Evolutionary conservation across 1,140 invertebrate genomes (phyloP), one percentile per base, ranked within the genome.

Genomic region (Phortica variegata): DNA sequence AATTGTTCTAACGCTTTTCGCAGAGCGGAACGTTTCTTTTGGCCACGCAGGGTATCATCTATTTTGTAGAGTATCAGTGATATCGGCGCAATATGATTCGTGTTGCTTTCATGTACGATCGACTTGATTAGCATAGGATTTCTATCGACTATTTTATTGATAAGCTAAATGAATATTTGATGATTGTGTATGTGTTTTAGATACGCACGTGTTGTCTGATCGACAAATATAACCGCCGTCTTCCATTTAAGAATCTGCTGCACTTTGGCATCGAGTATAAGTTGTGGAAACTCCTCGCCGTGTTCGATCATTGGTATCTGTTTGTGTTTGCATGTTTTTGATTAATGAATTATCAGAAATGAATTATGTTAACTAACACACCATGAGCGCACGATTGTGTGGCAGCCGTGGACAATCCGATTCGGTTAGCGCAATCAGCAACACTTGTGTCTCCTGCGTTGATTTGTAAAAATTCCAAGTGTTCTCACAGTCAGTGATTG

Each of bases 371-470:
- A 2, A 20, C 15, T n/a, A 17, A 15, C 20, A 44, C 47, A 69
- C 79, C 31, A 84, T 87, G n/a, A 90, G 76, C 2, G 86, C 87
- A 3, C 81, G 77, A 17, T 80, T 68, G 1, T 75, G 54, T 1
- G 86, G 84, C 45, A 91, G 66, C 38, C 89, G 78, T 0, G 87
- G 85, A 73, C 89, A 91, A 55, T 89, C 85, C 0, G 82, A 76
- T 52, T 85, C 86, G 56, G 81, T 77, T 46, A 81, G 78, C 1
- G 87, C 86, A 19, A 90, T 80, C 31, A 88, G 79, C 2, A 88
- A 68, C 3, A 89, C 66, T 23, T 84, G 81, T 56, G 87, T 83
- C 13, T 80, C 80, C 54, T 80, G 71, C 0, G 82, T 79, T 13
- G 72, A 63, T 31, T 80, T 77, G 62, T 82, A 87, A 40, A 89